Conservation (phyloP, 2,888 invertebrate species). For the Tipula helvola region DNA sequence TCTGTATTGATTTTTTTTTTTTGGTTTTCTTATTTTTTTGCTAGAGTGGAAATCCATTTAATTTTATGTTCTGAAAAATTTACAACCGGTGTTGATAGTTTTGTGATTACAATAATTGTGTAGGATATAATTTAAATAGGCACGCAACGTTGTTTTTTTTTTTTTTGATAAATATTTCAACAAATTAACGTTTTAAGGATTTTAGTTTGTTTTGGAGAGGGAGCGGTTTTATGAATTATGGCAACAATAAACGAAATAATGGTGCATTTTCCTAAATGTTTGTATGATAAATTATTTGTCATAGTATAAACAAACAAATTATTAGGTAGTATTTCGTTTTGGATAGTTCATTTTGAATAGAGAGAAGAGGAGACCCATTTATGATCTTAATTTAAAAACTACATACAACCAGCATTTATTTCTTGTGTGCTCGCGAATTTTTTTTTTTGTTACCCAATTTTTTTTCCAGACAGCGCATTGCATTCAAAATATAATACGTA, state of each 20-base stretch:
- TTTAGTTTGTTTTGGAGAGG: background rate
- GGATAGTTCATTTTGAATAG: background rate
- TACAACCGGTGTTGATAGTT: background rate
- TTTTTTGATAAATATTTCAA: background rate
- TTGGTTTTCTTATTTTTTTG: background rate
- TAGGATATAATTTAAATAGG: background rate
- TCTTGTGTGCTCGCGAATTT: background rate
- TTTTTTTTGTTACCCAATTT: background rate
- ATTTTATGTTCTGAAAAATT: background rate
- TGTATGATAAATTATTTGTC: background rate
- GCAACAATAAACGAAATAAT: background rate
- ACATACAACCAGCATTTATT: background rate
- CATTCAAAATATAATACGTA: background rate
- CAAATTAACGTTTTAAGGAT: background rate
- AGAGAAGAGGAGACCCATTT: background rate
- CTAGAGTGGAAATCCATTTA: background rate
- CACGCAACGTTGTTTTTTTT: background rate
- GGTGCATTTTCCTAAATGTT: background rate
- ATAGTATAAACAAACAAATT: background rate
- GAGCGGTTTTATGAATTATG: background rate
- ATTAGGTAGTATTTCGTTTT: background rate
- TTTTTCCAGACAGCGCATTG: background rate
- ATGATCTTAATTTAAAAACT: background rate
- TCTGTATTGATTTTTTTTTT: background rate
- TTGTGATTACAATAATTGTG: background rate